phyloP scores from a whole-genome alignment of 2,797 vertebrate species.

The Dallia pectoralis region DNA sequence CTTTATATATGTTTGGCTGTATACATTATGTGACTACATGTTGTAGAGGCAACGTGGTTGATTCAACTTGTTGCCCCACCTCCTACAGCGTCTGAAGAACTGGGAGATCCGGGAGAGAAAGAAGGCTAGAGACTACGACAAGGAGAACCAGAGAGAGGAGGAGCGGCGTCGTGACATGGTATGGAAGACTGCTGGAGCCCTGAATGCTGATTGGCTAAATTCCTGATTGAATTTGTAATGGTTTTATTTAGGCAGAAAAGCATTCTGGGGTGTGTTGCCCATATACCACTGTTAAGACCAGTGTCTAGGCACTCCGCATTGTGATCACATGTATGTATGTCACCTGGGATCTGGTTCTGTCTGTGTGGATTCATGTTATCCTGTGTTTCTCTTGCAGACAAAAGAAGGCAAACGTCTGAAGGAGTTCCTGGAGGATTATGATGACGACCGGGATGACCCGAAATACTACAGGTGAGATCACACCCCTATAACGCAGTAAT shows the following conservation, averaged over 20 bases:
- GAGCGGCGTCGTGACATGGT: constrained; percentile 95
- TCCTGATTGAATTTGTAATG: too few relatives aligned
- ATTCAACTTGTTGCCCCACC: neutral
- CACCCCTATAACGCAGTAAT: neutral
- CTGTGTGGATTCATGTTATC: neutral
- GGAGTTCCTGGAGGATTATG: constrained; percentile 98
- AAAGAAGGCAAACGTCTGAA: constrained; percentile 98
- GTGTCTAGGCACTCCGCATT: too few relatives aligned
- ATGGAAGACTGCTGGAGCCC: constrained; percentile 11
- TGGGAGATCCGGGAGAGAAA: constrained; percentile 98
- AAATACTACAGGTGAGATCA: constrained; percentile 90
- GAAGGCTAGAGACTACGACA: constrained; percentile 93
- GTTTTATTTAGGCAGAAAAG: too few relatives aligned
- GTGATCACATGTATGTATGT: too few relatives aligned
- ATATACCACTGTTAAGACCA: too few relatives aligned
- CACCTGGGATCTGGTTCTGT: too few relatives aligned
- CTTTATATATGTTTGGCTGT: neutral
- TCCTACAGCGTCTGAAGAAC: constrained; percentile 91
- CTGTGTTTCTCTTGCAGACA: constrained; percentile 69
- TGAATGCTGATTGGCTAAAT: too few relatives aligned
- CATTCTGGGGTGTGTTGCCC: too few relatives aligned
- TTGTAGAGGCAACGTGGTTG: neutral
- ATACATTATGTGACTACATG: neutral
- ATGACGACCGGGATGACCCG: constrained; percentile 95
- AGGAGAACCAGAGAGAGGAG: constrained; percentile 93